phyloP scores from a whole-genome alignment of 2,113 vertebrate species.

The Stigmatopora nigra region DNA sequence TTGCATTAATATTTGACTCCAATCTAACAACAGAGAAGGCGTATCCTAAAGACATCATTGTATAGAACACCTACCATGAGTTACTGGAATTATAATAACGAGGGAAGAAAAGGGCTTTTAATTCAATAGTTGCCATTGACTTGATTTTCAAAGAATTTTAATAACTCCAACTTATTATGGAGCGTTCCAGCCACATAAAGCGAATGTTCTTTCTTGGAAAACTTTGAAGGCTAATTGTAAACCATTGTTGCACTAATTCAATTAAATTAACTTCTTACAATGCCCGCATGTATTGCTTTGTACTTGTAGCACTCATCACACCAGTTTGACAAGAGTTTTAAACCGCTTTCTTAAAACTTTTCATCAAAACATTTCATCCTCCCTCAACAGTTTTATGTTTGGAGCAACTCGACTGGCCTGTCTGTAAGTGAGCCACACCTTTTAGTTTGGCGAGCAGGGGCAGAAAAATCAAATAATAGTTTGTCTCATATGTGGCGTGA shows the following conservation, averaged over 20 bases:
- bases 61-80: neutral
- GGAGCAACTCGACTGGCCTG: too few species aligned
- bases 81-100: neutral
- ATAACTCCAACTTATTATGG: neutral
- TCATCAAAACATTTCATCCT: neutral
- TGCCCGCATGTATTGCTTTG: neutral
- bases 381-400: neutral
- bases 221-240: neutral
- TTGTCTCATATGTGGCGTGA: too few species aligned
- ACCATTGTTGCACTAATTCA: neutral
- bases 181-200: neutral
- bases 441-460: too few species aligned
- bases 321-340: too few species aligned
- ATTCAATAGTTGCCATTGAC: neutral
- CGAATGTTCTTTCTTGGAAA: neutral
- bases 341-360: too few species aligned
- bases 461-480: too few species aligned
- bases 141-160: neutral
- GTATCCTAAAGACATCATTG: slow-evolving; percentile 12
- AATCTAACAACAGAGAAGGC: slow-evolving; percentile 15
- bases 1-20: slow-evolving; percentile 20
- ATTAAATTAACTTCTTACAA: neutral
- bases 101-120: neutral
- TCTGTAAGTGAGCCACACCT: too few species aligned
- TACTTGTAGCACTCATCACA: too few species aligned